These are phyloP conservation scores for Monopterus albus DNA, from an alignment of 2,113 vertebrate genomes.

Conservation along the genomic window DNA sequence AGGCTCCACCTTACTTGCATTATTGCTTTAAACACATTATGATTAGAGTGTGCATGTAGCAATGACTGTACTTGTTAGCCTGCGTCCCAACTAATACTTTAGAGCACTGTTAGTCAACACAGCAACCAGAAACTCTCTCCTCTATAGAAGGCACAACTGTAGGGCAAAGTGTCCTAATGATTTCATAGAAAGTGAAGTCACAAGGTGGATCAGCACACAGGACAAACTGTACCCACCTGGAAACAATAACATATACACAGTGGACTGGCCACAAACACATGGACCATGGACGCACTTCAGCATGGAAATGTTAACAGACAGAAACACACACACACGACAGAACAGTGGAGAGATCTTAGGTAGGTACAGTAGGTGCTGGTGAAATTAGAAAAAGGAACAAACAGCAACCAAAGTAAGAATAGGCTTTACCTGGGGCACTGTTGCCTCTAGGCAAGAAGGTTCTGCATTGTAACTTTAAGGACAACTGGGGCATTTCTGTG, in stretches of 20 bases:
- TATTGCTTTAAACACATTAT: constrained; percentile 9
- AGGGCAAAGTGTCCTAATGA: constrained; percentile 40
- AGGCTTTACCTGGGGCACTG: constrained; percentile 8
- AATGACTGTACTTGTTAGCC: constrained; percentile 22
- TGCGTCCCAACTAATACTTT: constrained; percentile 12
- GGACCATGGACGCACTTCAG: background rate
- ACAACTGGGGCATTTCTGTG: too few relatives aligned
- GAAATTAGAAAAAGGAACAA: constrained; percentile 17
- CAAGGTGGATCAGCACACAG: constrained; percentile 21
- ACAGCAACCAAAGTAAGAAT: background rate
- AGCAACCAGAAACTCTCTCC: constrained; percentile 28
- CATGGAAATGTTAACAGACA: constrained; percentile 11
- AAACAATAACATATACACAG: constrained; percentile 37
- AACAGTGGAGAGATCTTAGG: too few relatives aligned
- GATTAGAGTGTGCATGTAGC: background rate
- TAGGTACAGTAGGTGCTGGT: too few relatives aligned
- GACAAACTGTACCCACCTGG: constrained; percentile 45
- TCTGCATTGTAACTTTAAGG: too few relatives aligned
- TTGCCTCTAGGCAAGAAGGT: too few relatives aligned
- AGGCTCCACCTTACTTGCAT: background rate
- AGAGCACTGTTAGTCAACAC: constrained; percentile 22
- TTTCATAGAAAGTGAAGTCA: constrained; percentile 45
- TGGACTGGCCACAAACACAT: background rate
- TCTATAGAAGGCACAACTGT: constrained; percentile 47
- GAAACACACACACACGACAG: constrained; percentile 2